phyloP scores from a whole-genome alignment of 2,888 invertebrate species.

The Gari tellinella region DNA sequence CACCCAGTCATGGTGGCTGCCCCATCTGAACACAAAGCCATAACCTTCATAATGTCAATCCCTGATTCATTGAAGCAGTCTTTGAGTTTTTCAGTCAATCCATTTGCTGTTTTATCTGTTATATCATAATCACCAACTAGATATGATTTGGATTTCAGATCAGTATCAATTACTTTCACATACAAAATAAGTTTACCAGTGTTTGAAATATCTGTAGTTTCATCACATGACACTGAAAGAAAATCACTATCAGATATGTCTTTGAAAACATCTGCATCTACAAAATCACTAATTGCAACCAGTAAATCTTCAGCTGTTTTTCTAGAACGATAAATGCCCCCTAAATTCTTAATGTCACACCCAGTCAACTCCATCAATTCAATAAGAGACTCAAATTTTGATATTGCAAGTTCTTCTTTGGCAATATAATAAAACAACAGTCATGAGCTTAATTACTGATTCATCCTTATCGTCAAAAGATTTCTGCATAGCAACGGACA shows the following conservation, averaged over 20 bases:
- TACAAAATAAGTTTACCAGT: conserved; percentile 14
- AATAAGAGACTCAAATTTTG: conserved; percentile 19
- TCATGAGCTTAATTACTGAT: conserved; percentile 7
- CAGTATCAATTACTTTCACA: conserved; percentile 3
- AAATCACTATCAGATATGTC: conserved; percentile 23
- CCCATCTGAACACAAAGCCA: conserved; percentile 2
- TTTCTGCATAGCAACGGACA: conserved; percentile 7
- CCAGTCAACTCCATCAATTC: conserved; percentile 5
- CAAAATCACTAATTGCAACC: conserved; percentile 6
- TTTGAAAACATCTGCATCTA: conserved; percentile 3
- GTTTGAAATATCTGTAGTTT: conserved; percentile 17
- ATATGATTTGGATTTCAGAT: conserved; percentile 6
- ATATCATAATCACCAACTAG: conserved; percentile 17
- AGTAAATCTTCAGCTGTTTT: conserved; percentile 14
- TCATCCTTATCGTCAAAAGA: conserved; percentile 13
- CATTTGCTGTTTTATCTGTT: conserved; percentile 16
- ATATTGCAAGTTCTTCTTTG: conserved; percentile 9
- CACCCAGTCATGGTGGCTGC: not conserved
- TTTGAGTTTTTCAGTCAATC: not conserved
- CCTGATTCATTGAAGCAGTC: conserved; percentile 7
- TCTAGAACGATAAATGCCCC: conserved; percentile 11
- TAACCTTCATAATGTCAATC: conserved; percentile 8
- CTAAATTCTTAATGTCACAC: conserved; percentile 9
- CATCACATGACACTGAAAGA: conserved; percentile 20
- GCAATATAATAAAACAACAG: conserved; percentile 8